phyloP scores from a whole-genome alignment of 1,140 invertebrate genomes.

The Habropoda laboriosa region DNA sequence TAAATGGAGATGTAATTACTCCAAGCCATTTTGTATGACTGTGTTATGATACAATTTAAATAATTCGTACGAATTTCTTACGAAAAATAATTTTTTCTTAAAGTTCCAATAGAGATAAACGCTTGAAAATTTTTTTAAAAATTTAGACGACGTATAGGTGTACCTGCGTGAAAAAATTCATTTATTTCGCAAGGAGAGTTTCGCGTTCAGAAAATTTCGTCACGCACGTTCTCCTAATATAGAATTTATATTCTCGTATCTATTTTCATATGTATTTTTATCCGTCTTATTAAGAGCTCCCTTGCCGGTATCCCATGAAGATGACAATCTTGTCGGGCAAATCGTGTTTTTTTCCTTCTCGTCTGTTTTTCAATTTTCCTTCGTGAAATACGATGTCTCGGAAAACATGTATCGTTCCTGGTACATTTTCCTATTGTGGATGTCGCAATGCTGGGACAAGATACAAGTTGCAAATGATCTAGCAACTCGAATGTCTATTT shows the following conservation, averaged over 20 bases:
- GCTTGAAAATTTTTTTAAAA: no score
- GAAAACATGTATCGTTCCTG: background rate
- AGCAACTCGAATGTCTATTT: background rate
- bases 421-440: background rate
- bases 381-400: background rate
- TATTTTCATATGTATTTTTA: conserved; percentile 6
- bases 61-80: no score
- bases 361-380: conserved; percentile 26
- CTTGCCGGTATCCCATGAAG: background rate
- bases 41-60: no score
- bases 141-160: no score
- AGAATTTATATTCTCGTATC: conserved; percentile 28
- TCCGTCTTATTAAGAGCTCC: conserved; percentile 26
- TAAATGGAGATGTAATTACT: no score
- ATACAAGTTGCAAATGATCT: background rate
- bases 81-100: no score
- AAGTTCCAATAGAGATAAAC: no score
- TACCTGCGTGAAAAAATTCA: background rate
- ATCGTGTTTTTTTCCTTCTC: background rate
- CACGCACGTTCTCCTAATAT: background rate
- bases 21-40: no score
- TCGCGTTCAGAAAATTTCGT: background rate
- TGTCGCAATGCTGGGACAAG: background rate
- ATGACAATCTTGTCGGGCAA: conserved; percentile 11
- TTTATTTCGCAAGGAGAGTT: no score